Base-by-base conservation (phyloP, 37 sponge, comb jelly and placozoan genomes). In the Crambe crambe region DNA sequence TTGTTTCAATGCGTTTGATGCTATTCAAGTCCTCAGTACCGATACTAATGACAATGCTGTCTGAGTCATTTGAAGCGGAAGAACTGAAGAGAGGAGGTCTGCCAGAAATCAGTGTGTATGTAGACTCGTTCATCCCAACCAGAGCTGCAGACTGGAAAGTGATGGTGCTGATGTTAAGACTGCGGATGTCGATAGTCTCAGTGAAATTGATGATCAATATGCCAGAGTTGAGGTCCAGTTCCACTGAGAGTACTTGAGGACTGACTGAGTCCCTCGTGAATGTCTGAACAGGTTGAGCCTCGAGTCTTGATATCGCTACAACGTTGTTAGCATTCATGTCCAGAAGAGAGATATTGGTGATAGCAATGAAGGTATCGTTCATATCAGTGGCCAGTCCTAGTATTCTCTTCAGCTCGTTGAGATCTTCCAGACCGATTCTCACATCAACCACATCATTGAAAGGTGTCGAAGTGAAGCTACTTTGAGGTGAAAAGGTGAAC, bases 261-360 rank as follows among this genome's bases (percentile, higher is more conserved):
- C n/a, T 31, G 59, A 80, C 85, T 18, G 10, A 60, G 64, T 96
- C 97, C 25, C 54, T 27, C 17, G 37, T 59, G 57, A 83, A 96
- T 2, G 37, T 42, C 5, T 57, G 30, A 27, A 93, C 93, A 38
- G 27, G 78, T 42, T 68, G 63, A 18, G 89, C 91, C 56, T 65
- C 21, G 29, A 2, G 29, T 18, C 40, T 26, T 10, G 68, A 23
- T 36, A 90, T 77, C 9, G 68, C 70, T 1, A 79, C 75, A 12
- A 96, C 89, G 31, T 61, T 37, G 63, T 96, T 93, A 22, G 20
- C 75, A 56, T 88, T 96, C 94, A 96, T 96, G 64, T 96, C 97
- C 20, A 83, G 18, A 15, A 96, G 60, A 27, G 91, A 71, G 10
- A 2, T 6, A 25, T 83, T 77, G 17, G 81, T 83, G 43, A 93